Base-by-base conservation (phyloP, 2,888 invertebrate genomes). In the Pristionchus exspectatus region DNA sequence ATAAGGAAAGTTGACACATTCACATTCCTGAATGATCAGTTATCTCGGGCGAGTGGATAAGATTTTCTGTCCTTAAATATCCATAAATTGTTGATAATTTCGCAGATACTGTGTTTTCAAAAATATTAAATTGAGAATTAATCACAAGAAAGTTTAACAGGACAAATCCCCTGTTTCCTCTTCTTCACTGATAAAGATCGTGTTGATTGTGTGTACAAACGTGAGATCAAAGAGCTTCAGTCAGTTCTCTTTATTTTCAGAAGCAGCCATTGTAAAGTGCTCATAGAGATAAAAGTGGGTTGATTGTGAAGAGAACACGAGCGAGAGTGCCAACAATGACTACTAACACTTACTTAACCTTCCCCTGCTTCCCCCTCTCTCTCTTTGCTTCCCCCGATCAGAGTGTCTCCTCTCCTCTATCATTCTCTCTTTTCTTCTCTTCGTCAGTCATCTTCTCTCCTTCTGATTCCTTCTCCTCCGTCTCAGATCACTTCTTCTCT, bases 381-480 rank as follows among this genome's bases (percentile, higher is more conserved):
- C 74, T 81, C 81, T 38, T 59, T 84, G 21, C 50, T 84, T 54
- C 81, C 27, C 81, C 30, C 44, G 74, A 77, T 81, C 50, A 81
- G 44, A 44, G 81, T 54, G 81, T 81, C 30, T 81, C 81, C 54
- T 81, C 74, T 81, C 74, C 63, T 77, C 81, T 81, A 81, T 81
- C 81, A 81, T 81, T 81, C 81, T 81, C 50, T 44, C 50, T 50
- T 54, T 54, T 44, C 81, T 21, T 44, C 44, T 33, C 21, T 54
- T 77, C 16, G n/a, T 24, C 38, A 38, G 33, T 77, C 74, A 9
- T 74, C 74, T 33, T 74, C 74, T 38, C 14, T 44, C 50, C 59
- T 77, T 81, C 81, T 12, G 81, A 81, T 81, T 81, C n/a, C 38
- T 12, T 44, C 50, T 44, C 50, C 44, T 44, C 50, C 81, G 44